A percentile compares a stretch with the other conserved stretches of the same genome.
These are phyloP conservation scores for Macrophya alboannulata DNA, from an alignment of 2,888 invertebrate species.

Conservation along the genomic window DNA sequence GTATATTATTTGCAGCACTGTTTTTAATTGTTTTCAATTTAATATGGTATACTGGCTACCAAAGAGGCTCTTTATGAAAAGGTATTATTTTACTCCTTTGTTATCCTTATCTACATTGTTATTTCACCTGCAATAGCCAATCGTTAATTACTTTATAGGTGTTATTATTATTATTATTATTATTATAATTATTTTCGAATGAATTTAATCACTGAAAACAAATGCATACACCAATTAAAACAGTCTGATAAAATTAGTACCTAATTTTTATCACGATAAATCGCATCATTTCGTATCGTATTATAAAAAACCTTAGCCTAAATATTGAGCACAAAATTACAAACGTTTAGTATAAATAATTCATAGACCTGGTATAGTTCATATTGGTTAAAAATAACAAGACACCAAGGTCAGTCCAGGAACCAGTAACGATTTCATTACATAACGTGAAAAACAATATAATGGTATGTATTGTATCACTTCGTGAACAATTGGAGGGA, in stretches of 20 bases:
- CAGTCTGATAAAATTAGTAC: no score
- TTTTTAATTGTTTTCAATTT: constrained; percentile 56
- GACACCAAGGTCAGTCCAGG: neutral
- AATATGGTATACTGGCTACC: constrained; percentile 74
- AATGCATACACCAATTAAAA: no score
- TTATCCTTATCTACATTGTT: neutral
- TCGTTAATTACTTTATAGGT: neutral
- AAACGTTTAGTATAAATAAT: no score
- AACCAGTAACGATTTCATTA: neutral
- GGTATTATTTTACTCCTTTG: constrained; percentile 64
- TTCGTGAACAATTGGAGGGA: no score
- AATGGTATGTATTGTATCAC: neutral
- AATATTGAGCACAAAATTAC: no score
- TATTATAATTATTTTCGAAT: no score
- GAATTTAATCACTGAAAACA: no score
- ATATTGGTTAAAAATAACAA: neutral
- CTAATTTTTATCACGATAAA: no score
- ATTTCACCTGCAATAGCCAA: neutral
- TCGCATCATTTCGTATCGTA: no score
- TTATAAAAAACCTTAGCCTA: no score
- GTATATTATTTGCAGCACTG: constrained; percentile 8
- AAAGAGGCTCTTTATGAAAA: constrained; percentile 74
- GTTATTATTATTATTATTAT: no score
- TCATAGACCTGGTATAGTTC: no score
- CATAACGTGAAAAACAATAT: neutral